These are phyloP conservation scores for Genyomyrus donnyi DNA, from an alignment of 2,113 vertebrate species.

Conservation along the genomic window DNA sequence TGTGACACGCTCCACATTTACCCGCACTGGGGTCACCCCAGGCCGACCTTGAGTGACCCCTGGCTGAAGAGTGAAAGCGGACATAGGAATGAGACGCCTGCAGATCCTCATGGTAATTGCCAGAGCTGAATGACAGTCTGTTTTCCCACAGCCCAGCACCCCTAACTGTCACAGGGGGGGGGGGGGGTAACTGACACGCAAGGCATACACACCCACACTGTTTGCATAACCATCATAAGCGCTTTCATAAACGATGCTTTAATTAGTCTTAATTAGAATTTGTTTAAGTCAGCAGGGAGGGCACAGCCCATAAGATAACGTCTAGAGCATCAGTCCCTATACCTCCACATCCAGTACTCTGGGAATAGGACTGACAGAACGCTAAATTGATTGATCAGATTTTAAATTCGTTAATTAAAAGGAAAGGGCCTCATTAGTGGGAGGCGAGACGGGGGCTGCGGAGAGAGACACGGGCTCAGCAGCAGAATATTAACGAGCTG, in stretches of 20 bases:
- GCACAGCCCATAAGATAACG: constrained; percentile 99
- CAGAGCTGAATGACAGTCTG: constrained; percentile 73
- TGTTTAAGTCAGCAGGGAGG: constrained; percentile 99
- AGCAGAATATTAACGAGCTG: neutral
- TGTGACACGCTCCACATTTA: neutral
- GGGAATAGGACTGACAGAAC: constrained; percentile 96
- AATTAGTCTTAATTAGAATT: constrained; percentile 99
- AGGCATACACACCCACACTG: constrained; percentile 85
- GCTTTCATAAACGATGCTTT: constrained; percentile 84
- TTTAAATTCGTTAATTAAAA: constrained; percentile 90
- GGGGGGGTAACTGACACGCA: constrained; percentile 73
- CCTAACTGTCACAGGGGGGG: constrained; percentile 88
- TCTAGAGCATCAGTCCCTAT: constrained; percentile 97
- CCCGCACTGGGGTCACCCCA: neutral
- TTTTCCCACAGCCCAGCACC: constrained; percentile 81
- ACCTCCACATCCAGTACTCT: constrained; percentile 65
- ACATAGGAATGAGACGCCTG: neutral
- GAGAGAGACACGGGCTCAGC: neutral
- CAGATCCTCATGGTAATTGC: constrained; percentile 75
- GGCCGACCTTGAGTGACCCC: neutral
- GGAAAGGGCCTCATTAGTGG: constrained; percentile 81
- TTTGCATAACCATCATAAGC: constrained; percentile 85
- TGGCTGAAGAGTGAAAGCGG: neutral
- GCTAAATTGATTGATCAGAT: constrained; percentile 89
- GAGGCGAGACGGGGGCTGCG: constrained; percentile 48